These are phyloP conservation scores for Junonia oenone DNA, from an alignment of 2,888 invertebrate genomes.

Conservation along the genomic window DNA sequence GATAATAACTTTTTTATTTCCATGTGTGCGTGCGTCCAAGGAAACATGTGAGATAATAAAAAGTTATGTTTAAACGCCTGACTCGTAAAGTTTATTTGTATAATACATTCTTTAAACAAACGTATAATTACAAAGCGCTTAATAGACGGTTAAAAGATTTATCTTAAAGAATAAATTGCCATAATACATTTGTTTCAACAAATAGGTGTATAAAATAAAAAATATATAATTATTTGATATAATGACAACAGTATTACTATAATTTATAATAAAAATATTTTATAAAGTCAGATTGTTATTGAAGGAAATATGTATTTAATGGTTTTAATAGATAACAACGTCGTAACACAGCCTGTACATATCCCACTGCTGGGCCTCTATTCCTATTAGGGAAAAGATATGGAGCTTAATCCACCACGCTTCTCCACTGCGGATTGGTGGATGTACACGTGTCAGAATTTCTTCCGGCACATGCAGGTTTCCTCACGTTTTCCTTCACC, in stretches of 20 bases:
- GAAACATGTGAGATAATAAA: conserved; percentile 74
- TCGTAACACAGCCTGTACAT: too few species aligned
- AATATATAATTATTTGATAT: not conserved
- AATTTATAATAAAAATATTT: not conserved
- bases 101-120: conserved; percentile 72
- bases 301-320: not conserved
- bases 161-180: conserved; percentile 55
- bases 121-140: conserved; percentile 56
- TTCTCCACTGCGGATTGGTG: too few species aligned
- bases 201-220: too few species aligned
- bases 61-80: conserved; percentile 64
- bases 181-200: conserved; percentile 33
- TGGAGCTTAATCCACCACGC: too few species aligned
- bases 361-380: too few species aligned
- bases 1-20: conserved; percentile 47
- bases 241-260: not conserved
- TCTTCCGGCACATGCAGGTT: too few species aligned
- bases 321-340: not conserved
- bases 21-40: conserved; percentile 46
- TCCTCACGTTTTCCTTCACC: too few species aligned
- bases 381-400: too few species aligned
- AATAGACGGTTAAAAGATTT: conserved; percentile 52
- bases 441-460: too few species aligned
- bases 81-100: conserved; percentile 76
- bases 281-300: not conserved